A percentile compares a stretch with the other conserved stretches of the same genome.
phyloP scores from a whole-genome alignment of 2,113 vertebrate species.

The Hyaena hyaena region DNA sequence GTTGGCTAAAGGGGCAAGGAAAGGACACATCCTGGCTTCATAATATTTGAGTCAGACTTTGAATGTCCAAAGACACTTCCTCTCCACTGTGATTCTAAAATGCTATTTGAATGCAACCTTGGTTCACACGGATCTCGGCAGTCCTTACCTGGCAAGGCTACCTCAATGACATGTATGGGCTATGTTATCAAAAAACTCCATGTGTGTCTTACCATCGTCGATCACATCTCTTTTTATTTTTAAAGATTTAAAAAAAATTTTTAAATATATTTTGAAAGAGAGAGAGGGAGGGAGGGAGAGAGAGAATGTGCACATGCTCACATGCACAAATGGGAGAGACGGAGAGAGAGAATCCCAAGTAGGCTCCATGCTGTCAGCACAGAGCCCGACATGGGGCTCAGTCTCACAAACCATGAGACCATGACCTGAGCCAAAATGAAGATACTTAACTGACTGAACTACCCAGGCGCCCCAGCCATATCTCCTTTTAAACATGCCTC shows the following conservation, averaged over 20 bases:
- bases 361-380: too few relatives aligned
- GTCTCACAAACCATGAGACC: too few relatives aligned
- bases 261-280: too few relatives aligned
- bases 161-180: background rate
- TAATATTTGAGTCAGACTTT: background rate
- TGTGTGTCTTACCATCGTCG: background rate
- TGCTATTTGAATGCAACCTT: background rate
- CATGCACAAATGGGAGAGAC: too few relatives aligned
- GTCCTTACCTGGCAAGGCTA: slow-evolving; percentile 4
- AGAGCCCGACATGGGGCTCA: too few relatives aligned
- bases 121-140: background rate
- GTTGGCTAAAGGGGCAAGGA: background rate
- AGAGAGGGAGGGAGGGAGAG: too few relatives aligned
- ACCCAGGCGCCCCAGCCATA: too few relatives aligned
- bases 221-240: background rate
- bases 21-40: background rate
- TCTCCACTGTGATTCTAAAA: slow-evolving; percentile 45
- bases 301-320: too few relatives aligned
- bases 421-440: too few relatives aligned
- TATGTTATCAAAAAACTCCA: background rate
- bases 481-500: slow-evolving; percentile 42
- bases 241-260: too few relatives aligned
- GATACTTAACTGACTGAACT: too few relatives aligned
- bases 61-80: background rate
- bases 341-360: too few relatives aligned